These are phyloP conservation scores for Spodoptera frugiperda DNA, from an alignment of 1,140 invertebrate species.

Conservation along the genomic window DNA sequence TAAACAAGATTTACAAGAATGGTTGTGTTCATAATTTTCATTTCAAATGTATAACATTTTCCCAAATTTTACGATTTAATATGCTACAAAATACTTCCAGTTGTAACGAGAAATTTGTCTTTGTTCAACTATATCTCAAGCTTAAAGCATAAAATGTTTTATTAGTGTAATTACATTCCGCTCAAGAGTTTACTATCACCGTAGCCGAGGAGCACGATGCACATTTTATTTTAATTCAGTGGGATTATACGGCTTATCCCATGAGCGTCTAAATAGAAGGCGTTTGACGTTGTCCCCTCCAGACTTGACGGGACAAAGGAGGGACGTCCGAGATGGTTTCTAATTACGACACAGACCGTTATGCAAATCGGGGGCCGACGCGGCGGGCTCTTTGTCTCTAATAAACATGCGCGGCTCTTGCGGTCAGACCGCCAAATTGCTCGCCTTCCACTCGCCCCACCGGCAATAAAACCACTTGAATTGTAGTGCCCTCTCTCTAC, in stretches of 20 bases:
- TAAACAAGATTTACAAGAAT: conserved; percentile 2
- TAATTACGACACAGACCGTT: conserved; percentile 83
- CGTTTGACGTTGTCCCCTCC: conserved; percentile 68
- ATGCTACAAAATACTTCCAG: neutral
- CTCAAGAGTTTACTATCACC: conserved; percentile 40
- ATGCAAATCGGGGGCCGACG: conserved; percentile 78
- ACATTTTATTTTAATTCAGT: conserved; percentile 66
- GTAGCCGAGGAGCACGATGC: conserved; percentile 49
- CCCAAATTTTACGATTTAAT: neutral
- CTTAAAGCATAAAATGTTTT: conserved; percentile 32
- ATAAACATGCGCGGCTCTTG: conserved; percentile 82
- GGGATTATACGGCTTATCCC: conserved; percentile 71
- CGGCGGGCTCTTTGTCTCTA: conserved; percentile 77
- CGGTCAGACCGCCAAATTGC: conserved; percentile 79
- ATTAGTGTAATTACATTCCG: conserved; percentile 49
- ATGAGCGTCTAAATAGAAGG: conserved; percentile 74
- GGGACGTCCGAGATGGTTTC: conserved; percentile 81
- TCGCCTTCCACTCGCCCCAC: conserved; percentile 64
- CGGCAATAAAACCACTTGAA: conserved; percentile 74
- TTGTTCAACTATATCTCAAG: conserved; percentile 9
- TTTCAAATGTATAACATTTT: too few relatives aligned
- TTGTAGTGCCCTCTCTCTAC: conserved; percentile 66
- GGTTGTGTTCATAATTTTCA: neutral
- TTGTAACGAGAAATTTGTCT: neutral
- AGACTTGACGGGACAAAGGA: conserved; percentile 79